A percentile compares a stretch with the other conserved stretches of the same genome.
phyloP scores from a whole-genome alignment of 2,113 vertebrate genomes.

The Chaetura pelagica region DNA sequence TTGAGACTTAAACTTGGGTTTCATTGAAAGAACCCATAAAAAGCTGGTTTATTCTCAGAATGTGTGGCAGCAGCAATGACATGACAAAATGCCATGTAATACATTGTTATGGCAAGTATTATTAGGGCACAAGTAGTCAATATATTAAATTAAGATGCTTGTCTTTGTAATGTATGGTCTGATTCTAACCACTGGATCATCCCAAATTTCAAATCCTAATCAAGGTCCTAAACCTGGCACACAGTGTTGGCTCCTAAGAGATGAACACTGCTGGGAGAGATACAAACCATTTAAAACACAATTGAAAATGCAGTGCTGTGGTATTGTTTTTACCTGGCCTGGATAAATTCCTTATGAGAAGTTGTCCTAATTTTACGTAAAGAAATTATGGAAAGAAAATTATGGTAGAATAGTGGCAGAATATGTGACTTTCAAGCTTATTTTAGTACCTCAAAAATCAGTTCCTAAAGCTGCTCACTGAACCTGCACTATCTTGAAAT shows the following conservation, averaged over 20 bases:
- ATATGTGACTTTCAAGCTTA: not conserved
- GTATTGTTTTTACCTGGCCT: not conserved
- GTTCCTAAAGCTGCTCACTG: not conserved
- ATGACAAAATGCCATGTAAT: not conserved
- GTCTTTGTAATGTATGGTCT: not conserved
- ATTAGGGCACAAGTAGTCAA: not conserved
- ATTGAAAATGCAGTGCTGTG: not conserved
- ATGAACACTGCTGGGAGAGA: accelerated
- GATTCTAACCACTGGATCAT: not conserved
- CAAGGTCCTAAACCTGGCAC: not conserved
- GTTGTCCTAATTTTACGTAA: not conserved
- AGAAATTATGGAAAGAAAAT: not conserved
- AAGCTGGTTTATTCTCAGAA: not conserved
- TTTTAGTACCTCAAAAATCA: not conserved
- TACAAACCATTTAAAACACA: not conserved
- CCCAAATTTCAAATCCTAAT: not conserved
- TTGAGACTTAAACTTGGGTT: not conserved
- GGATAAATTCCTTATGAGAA: not conserved
- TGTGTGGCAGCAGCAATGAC: not conserved
- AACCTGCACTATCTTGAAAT: not conserved
- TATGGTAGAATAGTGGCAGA: not conserved
- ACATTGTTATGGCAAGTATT: not conserved
- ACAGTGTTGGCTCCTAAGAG: not conserved
- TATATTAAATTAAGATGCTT: not conserved
- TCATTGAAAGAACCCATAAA: not conserved